Percentiles rank a stretch among this genome's conserved stretches.
Conservation (phyloP, 2,113 vertebrate species). For the Casuarius casuarius region DNA sequence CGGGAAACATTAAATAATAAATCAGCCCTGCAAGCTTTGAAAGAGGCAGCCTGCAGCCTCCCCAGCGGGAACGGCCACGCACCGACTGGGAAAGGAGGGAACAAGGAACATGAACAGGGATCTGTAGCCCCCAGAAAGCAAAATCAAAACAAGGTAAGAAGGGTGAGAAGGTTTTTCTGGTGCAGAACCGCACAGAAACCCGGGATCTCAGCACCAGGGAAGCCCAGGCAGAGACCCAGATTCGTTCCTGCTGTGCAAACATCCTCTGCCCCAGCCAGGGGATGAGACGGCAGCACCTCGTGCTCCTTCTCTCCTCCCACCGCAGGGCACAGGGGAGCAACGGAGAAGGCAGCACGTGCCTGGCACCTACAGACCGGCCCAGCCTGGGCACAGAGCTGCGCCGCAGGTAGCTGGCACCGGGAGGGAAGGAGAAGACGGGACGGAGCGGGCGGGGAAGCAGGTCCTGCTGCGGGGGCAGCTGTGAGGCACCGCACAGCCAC, state of each 20-base stretch:
- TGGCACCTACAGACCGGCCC: fast-evolving
- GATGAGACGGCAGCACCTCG: background rate
- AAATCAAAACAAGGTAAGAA: background rate
- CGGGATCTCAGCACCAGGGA: background rate
- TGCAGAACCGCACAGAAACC: background rate
- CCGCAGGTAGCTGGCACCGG: background rate
- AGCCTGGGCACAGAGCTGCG: background rate
- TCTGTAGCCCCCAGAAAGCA: background rate
- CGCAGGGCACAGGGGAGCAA: background rate
- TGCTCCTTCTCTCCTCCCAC: background rate
- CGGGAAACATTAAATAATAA: background rate
- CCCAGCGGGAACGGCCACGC: background rate
- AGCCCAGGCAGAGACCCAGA: background rate
- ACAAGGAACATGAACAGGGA: background rate
- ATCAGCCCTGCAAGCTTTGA: background rate
- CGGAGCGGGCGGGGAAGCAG: too few species aligned
- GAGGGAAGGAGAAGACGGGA: background rate
- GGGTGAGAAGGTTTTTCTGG: background rate
- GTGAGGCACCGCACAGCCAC: fast-evolving
- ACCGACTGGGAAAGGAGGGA: background rate
- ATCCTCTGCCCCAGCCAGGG: background rate
- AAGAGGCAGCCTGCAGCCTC: background rate
- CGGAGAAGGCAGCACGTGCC: fast-evolving
- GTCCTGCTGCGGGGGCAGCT: background rate
- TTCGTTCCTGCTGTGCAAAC: background rate